Base-by-base conservation (phyloP, 2,113 vertebrate genomes). In the Montifringilla adamsi region DNA sequence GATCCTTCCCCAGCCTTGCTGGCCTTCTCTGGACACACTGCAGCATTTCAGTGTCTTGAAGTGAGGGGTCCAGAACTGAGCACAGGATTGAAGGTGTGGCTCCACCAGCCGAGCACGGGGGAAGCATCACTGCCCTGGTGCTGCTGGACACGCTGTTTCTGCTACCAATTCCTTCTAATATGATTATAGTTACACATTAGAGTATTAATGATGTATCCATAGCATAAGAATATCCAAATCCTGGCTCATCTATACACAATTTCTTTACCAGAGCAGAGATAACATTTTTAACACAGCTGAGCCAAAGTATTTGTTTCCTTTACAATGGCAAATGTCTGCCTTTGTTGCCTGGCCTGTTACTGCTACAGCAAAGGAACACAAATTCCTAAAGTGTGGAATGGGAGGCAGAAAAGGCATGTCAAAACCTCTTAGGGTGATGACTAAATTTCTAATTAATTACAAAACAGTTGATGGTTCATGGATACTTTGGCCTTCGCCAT, bases 81-180 rank as follows among this genome's bases (percentile, higher is more conserved):
- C 35, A 35, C 1, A 1, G 21, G 10, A 62, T 55, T 62, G 3
- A 1, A 47, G 46, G 1, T 41, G 46, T 10, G 30, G 1, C 20
- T 53, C 68, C 55, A 53, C 13, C 19, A 24, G 33, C 60, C 0
- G 0, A 66, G 43, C 31, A 11, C 50, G 20, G 44, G 23, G 33
- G 24, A 27, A 59, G 28, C 33, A 26, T 67, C 37, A 6, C 33
- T 46, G 10, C 28, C 37, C 37, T 53, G 33, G 20, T 30, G 24
- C 53, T 60, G n/a, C 53, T 68, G 87, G 19, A 44, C 30, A 39
- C 28, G 15, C 15, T 5, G 7, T 10, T 76, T 49, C 47, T 69
- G 21, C 47, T 28, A 41, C 27, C 50, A 49, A 26, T 47, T 43
- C 58, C 41, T 90, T 75, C 46, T 92, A 60, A 60, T 35, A 19